phyloP scores from a whole-genome alignment of 2,797 vertebrate species.

The Rhinogobio ventralis region DNA sequence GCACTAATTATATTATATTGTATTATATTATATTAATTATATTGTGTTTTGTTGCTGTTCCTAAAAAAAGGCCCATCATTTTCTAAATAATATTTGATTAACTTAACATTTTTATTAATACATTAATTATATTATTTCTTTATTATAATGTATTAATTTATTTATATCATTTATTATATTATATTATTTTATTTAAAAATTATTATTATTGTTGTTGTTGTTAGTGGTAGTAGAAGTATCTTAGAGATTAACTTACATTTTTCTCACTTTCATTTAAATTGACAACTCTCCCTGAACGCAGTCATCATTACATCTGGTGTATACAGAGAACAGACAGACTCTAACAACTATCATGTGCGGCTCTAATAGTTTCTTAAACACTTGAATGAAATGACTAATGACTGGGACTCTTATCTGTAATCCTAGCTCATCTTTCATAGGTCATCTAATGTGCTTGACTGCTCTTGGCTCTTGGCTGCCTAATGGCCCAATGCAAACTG shows the following conservation, averaged over 20 bases:
- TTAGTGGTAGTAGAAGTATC: no score
- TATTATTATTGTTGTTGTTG: not conserved
- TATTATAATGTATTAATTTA: no score
- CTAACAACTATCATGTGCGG: conserved; percentile 63
- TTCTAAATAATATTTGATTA: not conserved
- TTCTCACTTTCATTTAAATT: not conserved
- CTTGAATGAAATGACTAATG: conserved; percentile 66
- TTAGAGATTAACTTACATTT: not conserved
- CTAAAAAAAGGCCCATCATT: not conserved
- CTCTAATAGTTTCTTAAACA: conserved; percentile 74
- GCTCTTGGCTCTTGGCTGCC: conserved; percentile 34
- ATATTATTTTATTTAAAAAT: no score
- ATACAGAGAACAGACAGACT: conserved; percentile 29
- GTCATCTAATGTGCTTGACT: conserved; percentile 47
- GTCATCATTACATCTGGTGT: conserved; percentile 4
- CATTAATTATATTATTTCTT: no score
- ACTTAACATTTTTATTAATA: no score
- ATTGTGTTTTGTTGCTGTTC: not conserved
- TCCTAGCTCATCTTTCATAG: conserved; percentile 63
- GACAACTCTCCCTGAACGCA: conserved; percentile 26
- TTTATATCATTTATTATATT: no score
- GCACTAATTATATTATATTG: no score
- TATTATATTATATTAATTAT: not conserved
- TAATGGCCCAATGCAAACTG: not conserved
- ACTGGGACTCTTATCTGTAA: conserved; percentile 69